phyloP scores from a whole-genome alignment of 2,113 vertebrate species.

The Triplophysa siluroides region DNA sequence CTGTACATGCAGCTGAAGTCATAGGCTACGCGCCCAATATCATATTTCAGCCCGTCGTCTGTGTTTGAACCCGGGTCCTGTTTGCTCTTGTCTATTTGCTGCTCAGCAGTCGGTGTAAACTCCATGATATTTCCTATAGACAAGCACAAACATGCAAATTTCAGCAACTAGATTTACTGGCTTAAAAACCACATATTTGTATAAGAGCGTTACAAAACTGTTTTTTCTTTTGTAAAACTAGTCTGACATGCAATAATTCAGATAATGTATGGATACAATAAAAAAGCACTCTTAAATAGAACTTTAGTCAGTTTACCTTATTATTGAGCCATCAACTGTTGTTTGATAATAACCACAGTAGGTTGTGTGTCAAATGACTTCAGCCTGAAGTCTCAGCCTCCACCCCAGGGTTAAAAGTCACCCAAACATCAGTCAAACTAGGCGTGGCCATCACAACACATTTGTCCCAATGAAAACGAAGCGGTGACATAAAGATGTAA shows the following conservation, averaged over 20 bases:
- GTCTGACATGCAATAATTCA: not conserved
- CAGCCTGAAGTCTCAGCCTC: not conserved
- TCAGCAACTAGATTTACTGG: not conserved
- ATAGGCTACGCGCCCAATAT: not conserved
- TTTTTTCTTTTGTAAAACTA: not conserved
- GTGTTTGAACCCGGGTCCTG: slow-evolving; percentile 32
- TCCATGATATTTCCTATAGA: slow-evolving; percentile 31
- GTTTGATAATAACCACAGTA: not conserved
- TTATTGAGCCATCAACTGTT: not conserved
- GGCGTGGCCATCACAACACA: slow-evolving; percentile 19
- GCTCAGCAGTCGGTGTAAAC: slow-evolving; percentile 16
- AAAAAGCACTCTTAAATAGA: not conserved
- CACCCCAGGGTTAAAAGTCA: slow-evolving; percentile 10
- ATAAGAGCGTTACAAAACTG: not conserved
- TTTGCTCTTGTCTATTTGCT: slow-evolving; percentile 32
- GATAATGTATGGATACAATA: not conserved
- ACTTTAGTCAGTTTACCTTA: not conserved
- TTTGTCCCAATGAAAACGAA: not conserved
- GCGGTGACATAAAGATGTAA: not conserved
- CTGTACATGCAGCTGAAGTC: slow-evolving; percentile 68
- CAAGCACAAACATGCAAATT: not conserved
- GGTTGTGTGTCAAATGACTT: slow-evolving; percentile 5
- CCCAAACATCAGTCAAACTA: slow-evolving; percentile 13
- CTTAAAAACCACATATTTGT: not conserved
- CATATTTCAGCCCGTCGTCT: slow-evolving; percentile 15